Conservation (phyloP, 2,888 invertebrate genomes). For the Ctena decussata region DNA sequence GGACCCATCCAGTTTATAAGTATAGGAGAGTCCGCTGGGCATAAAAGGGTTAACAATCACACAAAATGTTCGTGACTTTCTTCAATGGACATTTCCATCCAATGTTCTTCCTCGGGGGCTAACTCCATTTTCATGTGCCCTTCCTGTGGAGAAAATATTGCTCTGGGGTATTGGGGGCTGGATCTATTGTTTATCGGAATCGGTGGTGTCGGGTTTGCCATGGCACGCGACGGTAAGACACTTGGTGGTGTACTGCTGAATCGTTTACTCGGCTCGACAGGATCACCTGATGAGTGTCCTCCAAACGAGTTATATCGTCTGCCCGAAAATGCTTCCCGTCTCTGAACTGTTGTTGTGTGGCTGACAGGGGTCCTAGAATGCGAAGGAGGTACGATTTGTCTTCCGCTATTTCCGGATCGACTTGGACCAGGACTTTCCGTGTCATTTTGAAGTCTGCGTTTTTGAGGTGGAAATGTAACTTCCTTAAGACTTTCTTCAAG, state of each 20-base stretch:
- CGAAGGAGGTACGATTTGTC: background rate
- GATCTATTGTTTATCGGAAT: background rate
- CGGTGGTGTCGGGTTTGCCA: background rate
- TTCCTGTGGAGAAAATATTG: background rate
- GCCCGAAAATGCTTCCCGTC: background rate
- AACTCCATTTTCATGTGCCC: background rate
- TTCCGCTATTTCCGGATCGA: background rate
- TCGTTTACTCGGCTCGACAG: too few species aligned
- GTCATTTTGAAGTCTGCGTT: background rate
- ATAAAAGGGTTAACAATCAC: background rate
- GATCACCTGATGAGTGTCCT: background rate
- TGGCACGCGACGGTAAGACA: background rate
- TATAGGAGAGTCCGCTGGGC: too few species aligned
- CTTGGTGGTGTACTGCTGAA: background rate
- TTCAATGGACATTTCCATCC: background rate
- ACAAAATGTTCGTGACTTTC: background rate
- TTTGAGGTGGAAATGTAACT: slow-evolving; percentile 1
- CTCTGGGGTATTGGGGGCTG: background rate
- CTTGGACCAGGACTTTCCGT: background rate
- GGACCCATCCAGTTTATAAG: too few species aligned
- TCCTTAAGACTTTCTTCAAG: slow-evolving; percentile 1
- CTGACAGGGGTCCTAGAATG: too few species aligned
- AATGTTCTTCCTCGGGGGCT: background rate
- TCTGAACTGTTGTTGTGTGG: background rate
- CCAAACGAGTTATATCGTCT: background rate